Conservation (phyloP, 2,113 vertebrate species). For the Bos indicus region DNA sequence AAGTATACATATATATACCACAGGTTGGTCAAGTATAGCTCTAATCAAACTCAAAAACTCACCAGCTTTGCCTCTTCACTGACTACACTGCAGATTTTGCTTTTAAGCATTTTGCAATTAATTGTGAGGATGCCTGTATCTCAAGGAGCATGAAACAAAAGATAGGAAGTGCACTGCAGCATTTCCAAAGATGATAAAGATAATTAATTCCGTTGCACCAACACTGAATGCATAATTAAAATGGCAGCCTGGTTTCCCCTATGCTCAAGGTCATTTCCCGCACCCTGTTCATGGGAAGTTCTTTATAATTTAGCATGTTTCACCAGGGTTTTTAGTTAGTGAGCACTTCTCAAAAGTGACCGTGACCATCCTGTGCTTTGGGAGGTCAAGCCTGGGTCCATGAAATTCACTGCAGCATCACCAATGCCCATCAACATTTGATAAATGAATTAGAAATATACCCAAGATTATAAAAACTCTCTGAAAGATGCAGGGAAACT, state of each 20-base stretch:
- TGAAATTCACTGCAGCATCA: background rate
- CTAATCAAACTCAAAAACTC: background rate
- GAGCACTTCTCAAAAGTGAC: background rate
- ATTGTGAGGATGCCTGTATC: background rate
- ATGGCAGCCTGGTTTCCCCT: background rate
- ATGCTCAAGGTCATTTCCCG: background rate
- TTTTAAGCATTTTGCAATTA: constrained; percentile 14
- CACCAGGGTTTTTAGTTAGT: background rate
- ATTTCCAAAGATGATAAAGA: constrained; percentile 17
- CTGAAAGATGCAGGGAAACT: background rate
- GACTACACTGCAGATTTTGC: background rate
- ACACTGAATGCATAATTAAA: background rate
- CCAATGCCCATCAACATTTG: background rate
- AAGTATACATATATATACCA: background rate
- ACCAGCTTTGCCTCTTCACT: background rate
- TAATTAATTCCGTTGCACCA: background rate
- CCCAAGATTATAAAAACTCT: background rate
- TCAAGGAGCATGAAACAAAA: background rate
- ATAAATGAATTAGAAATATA: background rate
- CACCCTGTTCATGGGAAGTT: background rate
- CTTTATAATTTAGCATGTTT: background rate
- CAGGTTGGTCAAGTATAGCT: background rate
- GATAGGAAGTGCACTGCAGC: background rate
- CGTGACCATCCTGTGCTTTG: background rate
- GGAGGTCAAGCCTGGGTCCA: background rate